A percentile compares a stretch with the other conserved stretches of the same genome.
These are phyloP conservation scores for Lipotes vexillifer DNA, from an alignment of 2,113 vertebrate genomes.

Conservation along the genomic window DNA sequence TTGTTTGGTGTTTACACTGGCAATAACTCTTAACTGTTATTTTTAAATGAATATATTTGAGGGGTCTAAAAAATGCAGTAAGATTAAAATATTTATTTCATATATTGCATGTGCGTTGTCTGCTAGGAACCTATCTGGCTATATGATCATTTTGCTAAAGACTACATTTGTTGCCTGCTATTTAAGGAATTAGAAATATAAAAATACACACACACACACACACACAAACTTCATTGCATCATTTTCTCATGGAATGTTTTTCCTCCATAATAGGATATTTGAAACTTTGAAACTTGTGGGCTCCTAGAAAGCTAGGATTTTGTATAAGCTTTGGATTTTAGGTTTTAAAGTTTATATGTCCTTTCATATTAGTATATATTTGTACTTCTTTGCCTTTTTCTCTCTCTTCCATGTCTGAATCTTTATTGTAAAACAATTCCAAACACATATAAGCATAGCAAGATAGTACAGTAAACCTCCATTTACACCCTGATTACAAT, in stretches of 20 bases:
- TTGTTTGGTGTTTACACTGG: conserved; percentile 22
- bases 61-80: not conserved
- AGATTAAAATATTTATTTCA: conserved; percentile 49
- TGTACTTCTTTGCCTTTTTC: not conserved
- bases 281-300: conserved; percentile 14
- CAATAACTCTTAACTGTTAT: not conserved
- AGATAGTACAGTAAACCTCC: not conserved
- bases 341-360: not conserved
- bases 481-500: not conserved
- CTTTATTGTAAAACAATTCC: not conserved
- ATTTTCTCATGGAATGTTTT: conserved; percentile 15
- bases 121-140: not conserved
- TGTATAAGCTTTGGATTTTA: not conserved
- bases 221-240: not conserved
- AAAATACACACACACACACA: not conserved
- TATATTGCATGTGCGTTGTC: not conserved
- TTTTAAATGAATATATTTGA: conserved; percentile 39
- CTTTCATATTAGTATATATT: not conserved
- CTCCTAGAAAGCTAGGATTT: not conserved
- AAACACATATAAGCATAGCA: not conserved
- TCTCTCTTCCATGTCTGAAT: not conserved
- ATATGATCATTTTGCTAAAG: conserved; percentile 21
- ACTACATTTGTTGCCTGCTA: not conserved
- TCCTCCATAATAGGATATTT: not conserved
- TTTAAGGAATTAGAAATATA: conserved; percentile 29